Evolutionary conservation across 2,113 vertebrate species (phyloP), one percentile per base, ranked within the genome.

Genomic region (human (Homo sapiens)): DNA sequence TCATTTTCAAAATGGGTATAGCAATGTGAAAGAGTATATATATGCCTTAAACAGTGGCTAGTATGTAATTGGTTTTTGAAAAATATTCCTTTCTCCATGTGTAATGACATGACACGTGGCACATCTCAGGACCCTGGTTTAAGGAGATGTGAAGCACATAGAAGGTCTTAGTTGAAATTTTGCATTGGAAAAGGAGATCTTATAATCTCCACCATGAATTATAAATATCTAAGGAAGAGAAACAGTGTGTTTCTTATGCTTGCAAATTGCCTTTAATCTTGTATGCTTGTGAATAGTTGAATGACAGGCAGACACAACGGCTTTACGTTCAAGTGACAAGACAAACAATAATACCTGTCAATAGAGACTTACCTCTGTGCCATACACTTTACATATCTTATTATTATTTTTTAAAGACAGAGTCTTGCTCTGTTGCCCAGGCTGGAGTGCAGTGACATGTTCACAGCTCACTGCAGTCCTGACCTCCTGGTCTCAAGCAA

Each of bases 321-420:
- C 20, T 87, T 89, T 75, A 75, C 17, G 32, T n/a, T 80, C 59
- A 96, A 89, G 30, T 92, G 66, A 91, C 40, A 92, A 95, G 40
- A 72, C 64, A 87, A 92, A 61, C 4, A 89, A 27, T 16, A 57
- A 68, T 13, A 59, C 23, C 8, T 88, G 13, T 64, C 76, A 35
- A 38, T 27, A 90, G 48, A 90, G 50, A 25, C 88, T 84, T 30
- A 66, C 13, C 12, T 93, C 3, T 38, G 55, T 81, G 85, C 30
- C 8, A 64, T 32, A 35, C 2, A 78, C 82, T 82, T 89, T 18
- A n/a, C 23, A 61, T 10, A 40, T 32, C 45, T 78, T 87, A 43
- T 14, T 61, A 27, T 30, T 64, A 64, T 14, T 64, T 64, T 64
- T 64, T 55, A 55, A 64, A 64, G 61, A 30, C 61, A 32, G 27